phyloP scores from a whole-genome alignment of 2,113 vertebrate species.

The Dunckerocampus dactyliophorus region DNA sequence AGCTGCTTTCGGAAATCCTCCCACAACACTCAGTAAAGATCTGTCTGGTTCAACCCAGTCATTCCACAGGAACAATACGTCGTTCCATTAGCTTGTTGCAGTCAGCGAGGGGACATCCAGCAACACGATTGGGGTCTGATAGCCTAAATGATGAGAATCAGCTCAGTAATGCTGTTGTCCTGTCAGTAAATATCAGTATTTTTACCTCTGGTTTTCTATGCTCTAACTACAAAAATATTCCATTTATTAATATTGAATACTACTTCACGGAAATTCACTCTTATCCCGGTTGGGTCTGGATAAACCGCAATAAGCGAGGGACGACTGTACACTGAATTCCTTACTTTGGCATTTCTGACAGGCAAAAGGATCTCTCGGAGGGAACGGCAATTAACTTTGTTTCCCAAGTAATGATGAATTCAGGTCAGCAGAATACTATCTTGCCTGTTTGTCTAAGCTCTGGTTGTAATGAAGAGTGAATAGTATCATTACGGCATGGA shows the following conservation, averaged over 20 bases:
- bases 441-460: conserved; percentile 24
- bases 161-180: background rate
- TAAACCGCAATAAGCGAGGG: too few species aligned
- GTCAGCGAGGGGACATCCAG: conserved; percentile 19
- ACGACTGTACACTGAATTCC: too few species aligned
- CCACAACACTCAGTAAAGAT: conserved; percentile 19
- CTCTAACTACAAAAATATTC: too few species aligned
- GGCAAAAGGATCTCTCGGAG: too few species aligned
- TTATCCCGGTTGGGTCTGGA: too few species aligned
- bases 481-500: conserved; percentile 31
- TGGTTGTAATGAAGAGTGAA: conserved; percentile 29
- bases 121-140: background rate
- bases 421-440: conserved; percentile 11
- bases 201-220: background rate
- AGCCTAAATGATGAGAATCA: background rate
- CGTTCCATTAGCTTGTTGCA: conserved; percentile 14
- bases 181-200: background rate
- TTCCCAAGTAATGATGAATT: conserved; percentile 10
- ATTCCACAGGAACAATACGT: conserved; percentile 7
- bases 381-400: background rate
- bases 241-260: too few species aligned
- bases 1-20: conserved; percentile 32
- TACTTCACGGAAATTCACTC: too few species aligned
- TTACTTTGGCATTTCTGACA: too few species aligned
- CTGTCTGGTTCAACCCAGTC: background rate